Percentiles rank a stretch among this genome's conserved stretches.
phyloP scores from a whole-genome alignment of 2,797 vertebrate genomes.

The Acipenser transmontanus region DNA sequence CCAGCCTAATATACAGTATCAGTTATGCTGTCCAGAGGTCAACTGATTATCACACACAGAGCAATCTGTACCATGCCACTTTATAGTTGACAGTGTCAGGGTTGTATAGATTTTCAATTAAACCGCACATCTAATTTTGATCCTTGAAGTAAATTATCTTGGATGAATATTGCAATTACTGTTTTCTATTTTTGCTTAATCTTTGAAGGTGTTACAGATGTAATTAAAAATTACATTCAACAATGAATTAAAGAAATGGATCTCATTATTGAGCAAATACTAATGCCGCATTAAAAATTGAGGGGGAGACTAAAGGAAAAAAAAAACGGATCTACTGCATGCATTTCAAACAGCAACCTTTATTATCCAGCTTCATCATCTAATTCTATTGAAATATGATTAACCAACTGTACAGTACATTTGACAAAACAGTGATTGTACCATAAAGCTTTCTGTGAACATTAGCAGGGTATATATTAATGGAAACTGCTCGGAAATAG shows the following conservation, averaged over 20 bases:
- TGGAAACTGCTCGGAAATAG: neutral
- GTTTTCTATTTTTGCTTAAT: conserved; percentile 17
- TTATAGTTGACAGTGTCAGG: conserved; percentile 28
- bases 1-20: conserved; percentile 10
- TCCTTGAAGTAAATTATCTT: conserved; percentile 31
- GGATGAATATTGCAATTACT: conserved; percentile 32
- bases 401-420: too few species aligned
- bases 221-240: too few species aligned
- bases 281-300: neutral
- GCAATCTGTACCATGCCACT: conserved; percentile 11
- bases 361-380: too few species aligned
- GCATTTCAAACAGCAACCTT: too few species aligned
- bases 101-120: conserved; percentile 38
- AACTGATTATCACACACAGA: conserved; percentile 10
- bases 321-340: too few species aligned
- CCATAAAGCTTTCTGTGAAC: too few species aligned
- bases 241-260: conserved; percentile 28
- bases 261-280: neutral
- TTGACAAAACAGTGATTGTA: too few species aligned
- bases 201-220: too few species aligned
- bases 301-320: neutral
- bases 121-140: conserved; percentile 31
- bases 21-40: conserved; percentile 11
- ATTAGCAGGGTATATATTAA: too few species aligned
- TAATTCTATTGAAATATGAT: too few species aligned